These are phyloP conservation scores for Callosobruchus maculatus DNA, from an alignment of 2,888 invertebrate genomes.

Conservation along the genomic window DNA sequence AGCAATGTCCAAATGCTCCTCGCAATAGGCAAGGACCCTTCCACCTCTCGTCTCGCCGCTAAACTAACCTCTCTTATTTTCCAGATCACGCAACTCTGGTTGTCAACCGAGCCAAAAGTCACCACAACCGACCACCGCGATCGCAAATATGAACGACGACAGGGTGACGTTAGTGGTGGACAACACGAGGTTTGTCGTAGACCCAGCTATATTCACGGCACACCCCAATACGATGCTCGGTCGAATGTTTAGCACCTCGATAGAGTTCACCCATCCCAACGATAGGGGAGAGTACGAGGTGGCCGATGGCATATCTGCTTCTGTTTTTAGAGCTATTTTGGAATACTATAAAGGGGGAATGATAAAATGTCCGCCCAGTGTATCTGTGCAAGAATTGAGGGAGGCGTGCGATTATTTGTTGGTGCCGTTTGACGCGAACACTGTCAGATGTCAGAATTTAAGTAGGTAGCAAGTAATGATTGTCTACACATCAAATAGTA, in stretches of 20 bases:
- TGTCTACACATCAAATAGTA: neutral
- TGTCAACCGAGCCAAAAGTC: neutral
- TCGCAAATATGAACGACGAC: constrained; percentile 56
- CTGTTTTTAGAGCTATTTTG: constrained; percentile 90
- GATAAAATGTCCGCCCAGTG: constrained; percentile 92
- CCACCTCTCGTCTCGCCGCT: neutral
- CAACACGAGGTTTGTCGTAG: constrained; percentile 86
- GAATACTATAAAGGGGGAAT: constrained; percentile 91
- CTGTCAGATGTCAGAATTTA: constrained; percentile 93
- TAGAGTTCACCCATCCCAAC: constrained; percentile 90
- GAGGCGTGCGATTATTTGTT: constrained; percentile 98
- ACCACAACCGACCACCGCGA: constrained; percentile 3
- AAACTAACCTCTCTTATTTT: neutral
- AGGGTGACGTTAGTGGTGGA: constrained; percentile 93
- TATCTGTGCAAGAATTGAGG: constrained; percentile 91
- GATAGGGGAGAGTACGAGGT: constrained; percentile 94
- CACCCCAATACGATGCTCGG: constrained; percentile 99
- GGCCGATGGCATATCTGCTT: constrained; percentile 94
- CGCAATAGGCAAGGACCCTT: constrained; percentile 47
- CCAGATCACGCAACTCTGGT: neutral
- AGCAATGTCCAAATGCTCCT: constrained; percentile 51
- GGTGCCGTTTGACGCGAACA: constrained; percentile 95
- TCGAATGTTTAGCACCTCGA: constrained; percentile 93
- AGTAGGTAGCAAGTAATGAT: constrained; percentile 57
- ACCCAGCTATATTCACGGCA: constrained; percentile 86